These are phyloP conservation scores for Percina caprodes DNA, from an alignment of 2,113 vertebrate genomes.

Conservation along the genomic window DNA sequence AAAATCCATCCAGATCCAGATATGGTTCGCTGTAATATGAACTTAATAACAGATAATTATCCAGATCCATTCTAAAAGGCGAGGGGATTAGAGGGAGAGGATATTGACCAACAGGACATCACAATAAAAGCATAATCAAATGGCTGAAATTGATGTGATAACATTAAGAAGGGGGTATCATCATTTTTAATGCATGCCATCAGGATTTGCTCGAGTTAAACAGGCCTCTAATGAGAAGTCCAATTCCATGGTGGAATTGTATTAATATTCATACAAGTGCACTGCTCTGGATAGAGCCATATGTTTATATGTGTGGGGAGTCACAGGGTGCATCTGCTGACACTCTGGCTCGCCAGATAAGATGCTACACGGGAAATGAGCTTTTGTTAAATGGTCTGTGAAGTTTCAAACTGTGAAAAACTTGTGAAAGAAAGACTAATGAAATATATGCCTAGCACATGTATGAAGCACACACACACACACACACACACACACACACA, in stretches of 20 bases:
- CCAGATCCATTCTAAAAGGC: slow-evolving; percentile 14
- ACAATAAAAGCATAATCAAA: slow-evolving; percentile 64
- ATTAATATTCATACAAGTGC: slow-evolving; percentile 72
- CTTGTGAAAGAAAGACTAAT: background rate
- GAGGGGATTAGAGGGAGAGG: slow-evolving; percentile 13
- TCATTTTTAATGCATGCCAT: slow-evolving; percentile 63
- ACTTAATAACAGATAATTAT: slow-evolving; percentile 40
- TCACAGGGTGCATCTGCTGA: slow-evolving; percentile 54
- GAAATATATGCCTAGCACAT: background rate
- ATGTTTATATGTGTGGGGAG: slow-evolving; percentile 59
- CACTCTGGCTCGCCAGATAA: slow-evolving; percentile 41
- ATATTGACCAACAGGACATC: slow-evolving; percentile 42
- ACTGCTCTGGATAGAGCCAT: slow-evolving; percentile 58
- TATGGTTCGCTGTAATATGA: slow-evolving; percentile 10
- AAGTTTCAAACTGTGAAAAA: slow-evolving; percentile 35
- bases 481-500: too few species aligned
- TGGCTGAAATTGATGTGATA: slow-evolving; percentile 58
- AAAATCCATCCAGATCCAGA: slow-evolving; percentile 12
- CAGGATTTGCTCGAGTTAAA: slow-evolving; percentile 57
- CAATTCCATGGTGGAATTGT: slow-evolving; percentile 41
- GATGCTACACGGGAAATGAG: slow-evolving; percentile 20
- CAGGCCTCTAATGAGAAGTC: slow-evolving; percentile 41
- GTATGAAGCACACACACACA: too few species aligned
- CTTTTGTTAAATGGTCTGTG: slow-evolving; percentile 22
- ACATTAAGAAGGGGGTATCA: slow-evolving; percentile 51